These are phyloP conservation scores for Phyllostomus discolor DNA, from an alignment of 2,113 vertebrate species.

Conservation along the genomic window DNA sequence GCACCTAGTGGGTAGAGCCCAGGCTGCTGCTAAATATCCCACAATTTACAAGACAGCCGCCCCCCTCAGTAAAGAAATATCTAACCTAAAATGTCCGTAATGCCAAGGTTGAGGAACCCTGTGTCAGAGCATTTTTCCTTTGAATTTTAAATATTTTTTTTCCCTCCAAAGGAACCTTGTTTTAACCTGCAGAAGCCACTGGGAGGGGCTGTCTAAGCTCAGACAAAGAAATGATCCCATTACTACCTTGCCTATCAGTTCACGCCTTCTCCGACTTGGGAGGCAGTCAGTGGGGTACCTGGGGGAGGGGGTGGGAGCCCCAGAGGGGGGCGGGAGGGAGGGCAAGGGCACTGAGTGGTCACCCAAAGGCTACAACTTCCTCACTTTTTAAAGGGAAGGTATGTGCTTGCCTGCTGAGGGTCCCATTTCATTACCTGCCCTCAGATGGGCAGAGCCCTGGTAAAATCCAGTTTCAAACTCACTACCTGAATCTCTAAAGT, in stretches of 20 bases:
- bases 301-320: too few species aligned
- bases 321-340: not conserved
- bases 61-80: not conserved
- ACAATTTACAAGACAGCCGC: rapidly evolving
- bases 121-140: not conserved
- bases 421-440: not conserved
- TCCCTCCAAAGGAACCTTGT: not conserved
- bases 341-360: not conserved
- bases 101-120: not conserved
- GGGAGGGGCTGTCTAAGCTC: not conserved
- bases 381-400: not conserved
- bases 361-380: not conserved
- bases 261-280: not conserved
- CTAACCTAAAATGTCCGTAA: not conserved
- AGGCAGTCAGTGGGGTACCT: not conserved
- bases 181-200: not conserved
- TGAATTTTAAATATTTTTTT: not conserved
- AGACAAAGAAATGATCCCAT: not conserved
- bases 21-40: rapidly evolving
- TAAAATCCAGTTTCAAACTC: not conserved
- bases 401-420: not conserved
- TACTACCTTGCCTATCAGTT: not conserved
- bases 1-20: not conserved
- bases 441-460: not conserved
- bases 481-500: not conserved